Base-by-base conservation (phyloP, 2,797 vertebrate species). In the Bovichtus variegatus region DNA sequence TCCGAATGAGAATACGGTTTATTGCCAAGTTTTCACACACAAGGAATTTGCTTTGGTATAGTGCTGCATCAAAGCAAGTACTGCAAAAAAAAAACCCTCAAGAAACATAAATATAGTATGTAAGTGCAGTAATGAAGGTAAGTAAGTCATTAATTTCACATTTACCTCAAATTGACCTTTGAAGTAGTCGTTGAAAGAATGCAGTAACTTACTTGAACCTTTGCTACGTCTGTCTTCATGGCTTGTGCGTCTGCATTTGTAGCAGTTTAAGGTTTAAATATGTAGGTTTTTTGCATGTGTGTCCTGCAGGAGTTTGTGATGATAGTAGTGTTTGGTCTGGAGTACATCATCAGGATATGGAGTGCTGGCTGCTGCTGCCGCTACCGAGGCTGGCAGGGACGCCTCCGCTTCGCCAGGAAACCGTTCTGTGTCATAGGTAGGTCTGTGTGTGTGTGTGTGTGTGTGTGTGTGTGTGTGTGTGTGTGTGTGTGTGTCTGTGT, bases 321-420 rank as follows among this genome's bases (percentile, higher is more conserved):
- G 98, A 99, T 99, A 85, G 97, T 99, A 82, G 97, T 99, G 92
- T 99, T 99, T 90, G 98, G 98, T 88, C 95, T 99, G 95, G 98
- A 99, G 92, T 99, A 98, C 94, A 98, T 99, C 90, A 95, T 99
- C 90, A 97, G 98, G 78, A 98, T 99, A 92, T 99, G 98, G 98
- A 97, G 97, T 50, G 97, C 98, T 9, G 98, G 98, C 71, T 99
- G 98, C 95, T 99, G 98, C 84, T 99, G 98, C 90, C 97, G 98
- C 36, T 99, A 99, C 81, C 93, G 98, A 91, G 98, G 98, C 94
- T 99, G 98, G 98, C 98, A 98, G 87, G 98, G 98, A 89, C 97
- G 98, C 74, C 92, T 99, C 72, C 96, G 98, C 83, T 99, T 99
- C 68, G 97, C 97, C 55, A 96, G 98, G 85, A 99, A 99, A 74